Base-by-base conservation (phyloP, 2,797 vertebrate genomes). In the Mus minutoides region DNA sequence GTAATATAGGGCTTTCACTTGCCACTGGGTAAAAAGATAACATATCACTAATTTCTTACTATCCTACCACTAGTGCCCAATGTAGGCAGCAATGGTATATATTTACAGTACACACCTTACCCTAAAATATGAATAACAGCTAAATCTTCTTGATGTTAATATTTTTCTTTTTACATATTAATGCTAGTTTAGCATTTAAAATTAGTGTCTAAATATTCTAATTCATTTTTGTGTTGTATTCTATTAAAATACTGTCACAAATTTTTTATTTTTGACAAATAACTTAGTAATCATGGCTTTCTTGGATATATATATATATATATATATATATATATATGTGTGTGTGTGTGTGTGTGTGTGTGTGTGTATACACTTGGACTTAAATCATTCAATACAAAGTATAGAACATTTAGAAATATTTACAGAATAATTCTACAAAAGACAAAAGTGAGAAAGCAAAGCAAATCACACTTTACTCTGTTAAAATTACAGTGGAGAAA, bases 111-210 rank as follows among this genome's bases (percentile, higher is more conserved):
- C 6, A 91, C 0, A 29, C 62, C 62, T 82, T 69, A 26, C 1
- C 1, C n/a, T 79, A 86, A 76, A 95, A 69, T 6, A 78, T 3
- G 49, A 94, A 90, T 76, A 3, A 56, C 2, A 26, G 19, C 1
- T 64, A 77, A 80, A 86, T 3, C 1, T 13, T 88, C 62, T 90
- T 54, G 58, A 91, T 54, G 87, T 62, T 94, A 76, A 79, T 19
- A 77, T 46, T 43, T 37, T 29, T 2, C 14, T 2, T 49, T 9
- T 94, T 96, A 62, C 8, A 40, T 84, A 60, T 73, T 80, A 86
- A 11, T 84, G 62, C 84, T 90, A 94, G 94, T 91, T 88, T 85
- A 88, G 89, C n/a, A 94, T 2, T 46, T 95, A 67, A 94, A 83
- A 79, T 88, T 54, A 46, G 0, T 31, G 54, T 93, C 31, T 95